Evolutionary conservation across 2,113 vertebrate species (phyloP), one percentile per base, ranked within the genome.

Genomic region (Megaleporinus macrocephalus): DNA sequence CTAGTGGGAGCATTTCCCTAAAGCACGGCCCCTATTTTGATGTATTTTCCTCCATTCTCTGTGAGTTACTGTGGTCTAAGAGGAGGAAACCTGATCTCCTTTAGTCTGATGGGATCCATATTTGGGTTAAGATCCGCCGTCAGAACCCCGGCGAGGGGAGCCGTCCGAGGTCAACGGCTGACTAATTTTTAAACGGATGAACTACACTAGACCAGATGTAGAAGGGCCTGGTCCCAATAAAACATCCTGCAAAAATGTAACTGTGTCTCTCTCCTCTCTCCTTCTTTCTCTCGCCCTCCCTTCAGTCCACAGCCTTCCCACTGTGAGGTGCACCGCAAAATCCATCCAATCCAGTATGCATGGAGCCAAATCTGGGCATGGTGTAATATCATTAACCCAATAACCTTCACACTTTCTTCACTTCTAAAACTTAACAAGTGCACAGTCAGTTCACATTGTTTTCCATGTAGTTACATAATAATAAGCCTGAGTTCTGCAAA

Each of bases 101-200:
- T 79, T 47, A 44, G 80, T 47, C 62, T 84, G 85, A 90, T 87
- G 86, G 84, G 87, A 89, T 85, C 88, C 72, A 82, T 90, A 80
- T 87, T 89, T 83, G 88, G 79, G 87, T 91, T 89, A 89, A 61
- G 26, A 89, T 84, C 84, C 76, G 80, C 84, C 74, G 68, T 83
- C 88, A 86, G 79, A 88, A 91, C 90, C 91, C 87, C 68, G 36
- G 72, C 68, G 83, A 84, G 81, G 87, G 87, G 87, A 87, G 87
- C 87, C 83, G 86, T 88, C 86, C 73, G 78, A 88, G 88, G 92
- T 92, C 90, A 92, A 84, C 79, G 87, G 86, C 90, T 90, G 89
- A 92, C 92, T 90, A 91, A 92, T 92, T 92, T 90, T 90, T 90
- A 90, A 91, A 92, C 72, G 88, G 90, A 91, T 91, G 88, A 88